These are phyloP conservation scores for Anastrepha obliqua DNA, from an alignment of 1,140 invertebrate genomes.

Conservation along the genomic window DNA sequence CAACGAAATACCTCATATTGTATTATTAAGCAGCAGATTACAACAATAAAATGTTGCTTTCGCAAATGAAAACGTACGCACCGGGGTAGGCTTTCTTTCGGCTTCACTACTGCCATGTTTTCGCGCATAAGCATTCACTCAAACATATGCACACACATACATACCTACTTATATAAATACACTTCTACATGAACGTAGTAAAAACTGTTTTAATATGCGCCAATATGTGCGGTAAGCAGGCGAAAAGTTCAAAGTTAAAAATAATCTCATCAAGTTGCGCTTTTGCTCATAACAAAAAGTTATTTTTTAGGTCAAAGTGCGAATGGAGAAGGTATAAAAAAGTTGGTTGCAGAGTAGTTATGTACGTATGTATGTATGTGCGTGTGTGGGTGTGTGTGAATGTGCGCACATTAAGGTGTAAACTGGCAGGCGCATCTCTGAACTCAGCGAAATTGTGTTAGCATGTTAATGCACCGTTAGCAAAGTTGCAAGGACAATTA, in stretches of 20 bases:
- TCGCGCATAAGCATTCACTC: neutral
- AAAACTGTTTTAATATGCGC: slow-evolving; percentile 38
- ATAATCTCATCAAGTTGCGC: slow-evolving; percentile 36
- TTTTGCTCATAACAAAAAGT: slow-evolving; percentile 28
- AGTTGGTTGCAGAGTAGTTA: neutral
- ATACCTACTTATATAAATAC: too few relatives aligned
- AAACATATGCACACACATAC: neutral
- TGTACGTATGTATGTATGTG: neutral
- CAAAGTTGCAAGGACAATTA: neutral
- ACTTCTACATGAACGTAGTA: neutral
- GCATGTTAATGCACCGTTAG: neutral
- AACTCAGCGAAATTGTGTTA: neutral
- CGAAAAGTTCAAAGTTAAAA: slow-evolving; percentile 42
- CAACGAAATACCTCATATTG: neutral
- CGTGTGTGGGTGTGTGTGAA: neutral
- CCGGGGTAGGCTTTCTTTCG: neutral
- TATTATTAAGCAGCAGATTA: neutral
- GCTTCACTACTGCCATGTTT: neutral
- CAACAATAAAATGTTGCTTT: slow-evolving; percentile 24
- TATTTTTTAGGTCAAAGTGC: slow-evolving; percentile 32
- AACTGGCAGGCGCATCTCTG: neutral
- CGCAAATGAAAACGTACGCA: slow-evolving; percentile 10
- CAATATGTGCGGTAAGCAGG: neutral
- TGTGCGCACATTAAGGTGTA: neutral
- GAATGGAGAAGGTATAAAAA: neutral